phyloP scores from a whole-genome alignment of 2,888 invertebrate genomes.

The Lasius fuliginosus region DNA sequence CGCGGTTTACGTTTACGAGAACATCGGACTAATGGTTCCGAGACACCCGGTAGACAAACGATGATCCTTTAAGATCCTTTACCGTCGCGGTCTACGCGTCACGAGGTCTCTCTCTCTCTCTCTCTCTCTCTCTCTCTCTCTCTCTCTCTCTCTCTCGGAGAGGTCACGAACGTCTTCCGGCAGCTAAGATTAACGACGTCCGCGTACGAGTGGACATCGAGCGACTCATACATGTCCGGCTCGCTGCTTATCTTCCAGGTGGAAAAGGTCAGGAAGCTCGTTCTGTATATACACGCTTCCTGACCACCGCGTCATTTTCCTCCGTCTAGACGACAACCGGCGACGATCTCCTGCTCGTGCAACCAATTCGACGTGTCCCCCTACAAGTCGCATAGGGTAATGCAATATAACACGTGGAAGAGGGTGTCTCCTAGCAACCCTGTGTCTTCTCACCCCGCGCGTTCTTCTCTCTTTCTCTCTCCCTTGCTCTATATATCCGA shows the following conservation, averaged over 20 bases:
- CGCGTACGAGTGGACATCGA: constrained; percentile 33
- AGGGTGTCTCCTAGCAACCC: constrained; percentile 85
- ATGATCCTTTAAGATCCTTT: constrained; percentile 40
- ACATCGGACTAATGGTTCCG: neutral
- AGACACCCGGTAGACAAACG: constrained; percentile 31
- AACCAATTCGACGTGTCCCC: constrained; percentile 77
- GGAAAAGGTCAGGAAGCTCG: constrained; percentile 65
- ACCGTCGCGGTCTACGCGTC: constrained; percentile 5
- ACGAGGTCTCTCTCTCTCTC: constrained; percentile 16
- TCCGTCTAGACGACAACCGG: constrained; percentile 67
- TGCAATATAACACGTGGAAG: constrained; percentile 84
- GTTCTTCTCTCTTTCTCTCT: constrained; percentile 20
- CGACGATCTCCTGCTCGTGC: constrained; percentile 71
- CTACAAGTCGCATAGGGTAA: constrained; percentile 81
- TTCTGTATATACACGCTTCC: constrained; percentile 10
- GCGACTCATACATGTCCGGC: constrained; percentile 15
- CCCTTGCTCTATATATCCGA: constrained; percentile 5
- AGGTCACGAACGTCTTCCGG: constrained; percentile 55
- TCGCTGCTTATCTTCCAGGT: constrained; percentile 23
- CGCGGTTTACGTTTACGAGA: neutral
- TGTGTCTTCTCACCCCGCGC: constrained; percentile 80
- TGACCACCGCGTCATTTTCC: constrained; percentile 61
- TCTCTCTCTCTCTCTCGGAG: neutral
- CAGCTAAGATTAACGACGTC: constrained; percentile 49
- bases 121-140: neutral